Conservation (phyloP, 2,888 invertebrate species). For the Cryptocephalus primarius region DNA sequence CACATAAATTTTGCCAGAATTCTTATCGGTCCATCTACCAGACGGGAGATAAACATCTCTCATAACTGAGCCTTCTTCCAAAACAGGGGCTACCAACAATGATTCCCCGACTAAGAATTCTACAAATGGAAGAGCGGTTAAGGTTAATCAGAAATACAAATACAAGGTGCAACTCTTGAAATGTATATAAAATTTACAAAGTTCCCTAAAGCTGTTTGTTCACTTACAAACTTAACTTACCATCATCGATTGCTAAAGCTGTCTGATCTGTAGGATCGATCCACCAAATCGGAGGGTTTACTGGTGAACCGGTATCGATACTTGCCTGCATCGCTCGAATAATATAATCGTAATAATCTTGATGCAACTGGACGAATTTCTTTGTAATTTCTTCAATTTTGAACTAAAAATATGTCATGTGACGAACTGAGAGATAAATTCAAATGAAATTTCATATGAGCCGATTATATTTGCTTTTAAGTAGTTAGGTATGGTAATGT, state of each 20-base stretch:
- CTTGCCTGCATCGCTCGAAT: constrained; percentile 50
- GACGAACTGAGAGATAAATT: not conserved
- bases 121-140: constrained; percentile 30
- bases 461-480: not conserved
- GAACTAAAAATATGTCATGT: constrained; percentile 17
- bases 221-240: constrained; percentile 29
- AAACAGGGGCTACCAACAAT: constrained; percentile 68
- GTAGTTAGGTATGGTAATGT: too few relatives aligned
- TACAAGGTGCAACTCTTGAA: not conserved
- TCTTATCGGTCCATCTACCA: constrained; percentile 63
- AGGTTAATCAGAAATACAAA: not conserved
- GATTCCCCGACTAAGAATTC: constrained; percentile 71
- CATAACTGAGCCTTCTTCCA: constrained; percentile 46
- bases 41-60: constrained; percentile 66
- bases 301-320: constrained; percentile 51
- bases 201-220: not conserved
- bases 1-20: constrained; percentile 34
- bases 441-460: not conserved
- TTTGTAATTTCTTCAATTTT: constrained; percentile 52
- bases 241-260: constrained; percentile 48
- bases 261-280: constrained; percentile 53
- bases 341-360: constrained; percentile 48
- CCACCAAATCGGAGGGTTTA: constrained; percentile 83
- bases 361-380: constrained; percentile 55
- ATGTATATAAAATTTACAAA: not conserved